Conservation (phyloP, 2,113 vertebrate species). For the Tor tambroides region DNA sequence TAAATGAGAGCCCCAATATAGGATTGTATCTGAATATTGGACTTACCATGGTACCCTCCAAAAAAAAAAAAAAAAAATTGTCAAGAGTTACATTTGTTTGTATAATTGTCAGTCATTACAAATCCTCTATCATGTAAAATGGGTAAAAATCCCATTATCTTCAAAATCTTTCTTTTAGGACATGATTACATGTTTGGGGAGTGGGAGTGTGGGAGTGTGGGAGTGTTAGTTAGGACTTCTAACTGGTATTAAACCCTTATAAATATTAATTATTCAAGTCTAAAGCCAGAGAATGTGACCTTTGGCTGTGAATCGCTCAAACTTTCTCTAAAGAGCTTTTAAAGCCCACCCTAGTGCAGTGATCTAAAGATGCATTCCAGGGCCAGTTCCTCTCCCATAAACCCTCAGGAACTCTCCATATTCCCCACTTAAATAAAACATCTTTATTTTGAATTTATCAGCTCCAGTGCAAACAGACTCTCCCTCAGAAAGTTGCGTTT, state of each 20-base stretch:
- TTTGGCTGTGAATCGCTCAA: constrained; percentile 63
- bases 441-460: constrained; percentile 14
- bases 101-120: neutral
- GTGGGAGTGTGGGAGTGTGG: neutral
- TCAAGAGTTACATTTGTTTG: neutral
- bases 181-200: neutral
- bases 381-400: constrained; percentile 26
- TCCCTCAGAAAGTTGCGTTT: neutral
- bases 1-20: neutral
- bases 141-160: neutral
- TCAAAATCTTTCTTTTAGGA: neutral
- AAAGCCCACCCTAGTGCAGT: constrained; percentile 61
- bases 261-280: constrained; percentile 67
- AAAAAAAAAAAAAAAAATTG: no score
- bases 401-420: constrained; percentile 4
- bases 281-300: constrained; percentile 66
- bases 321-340: constrained; percentile 57
- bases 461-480: neutral
- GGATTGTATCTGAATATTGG: neutral
- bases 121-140: neutral
- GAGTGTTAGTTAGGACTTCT: constrained; percentile 47
- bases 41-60: neutral
- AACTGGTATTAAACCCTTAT: constrained; percentile 66
- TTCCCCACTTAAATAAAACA: constrained; percentile 14
- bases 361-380: constrained; percentile 60